Conservation (phyloP, 2,888 invertebrate genomes). For the Allacma fusca region DNA sequence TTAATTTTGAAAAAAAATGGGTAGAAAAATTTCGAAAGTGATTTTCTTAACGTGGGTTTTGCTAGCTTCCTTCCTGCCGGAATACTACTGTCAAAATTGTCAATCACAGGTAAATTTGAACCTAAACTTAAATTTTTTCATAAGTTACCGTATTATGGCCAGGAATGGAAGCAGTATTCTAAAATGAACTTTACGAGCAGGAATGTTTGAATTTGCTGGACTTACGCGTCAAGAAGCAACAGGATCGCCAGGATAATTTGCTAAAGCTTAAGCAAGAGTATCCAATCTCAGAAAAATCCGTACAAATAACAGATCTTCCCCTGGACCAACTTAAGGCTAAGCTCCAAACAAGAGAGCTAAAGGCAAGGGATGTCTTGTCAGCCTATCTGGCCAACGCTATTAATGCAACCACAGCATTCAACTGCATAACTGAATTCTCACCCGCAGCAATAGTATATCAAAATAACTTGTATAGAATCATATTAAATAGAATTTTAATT, state of each 20-base stretch:
- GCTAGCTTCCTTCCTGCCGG: no score
- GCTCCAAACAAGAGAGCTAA: slow-evolving; percentile 41
- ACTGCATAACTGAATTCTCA: slow-evolving; percentile 62
- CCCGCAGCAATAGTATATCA: slow-evolving; percentile 60
- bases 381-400: slow-evolving; percentile 61
- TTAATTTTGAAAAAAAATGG: no score
- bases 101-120: no score
- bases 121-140: no score
- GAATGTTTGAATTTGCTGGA: not conserved
- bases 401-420: slow-evolving; percentile 59
- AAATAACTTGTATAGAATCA: not conserved
- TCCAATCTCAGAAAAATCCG: not conserved
- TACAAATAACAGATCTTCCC: not conserved
- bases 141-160: no score
- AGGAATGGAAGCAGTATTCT: not conserved
- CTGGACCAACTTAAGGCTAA: not conserved
- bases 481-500: not conserved
- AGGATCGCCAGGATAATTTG: slow-evolving; percentile 4
- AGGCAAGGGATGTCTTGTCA: slow-evolving; percentile 48
- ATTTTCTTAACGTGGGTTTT: no score
- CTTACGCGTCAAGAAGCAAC: slow-evolving; percentile 19
- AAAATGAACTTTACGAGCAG: not conserved
- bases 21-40: no score
- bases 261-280: not conserved
- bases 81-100: no score